phyloP scores from a whole-genome alignment of 2,797 vertebrate genomes.

The Darevskia mixta region DNA sequence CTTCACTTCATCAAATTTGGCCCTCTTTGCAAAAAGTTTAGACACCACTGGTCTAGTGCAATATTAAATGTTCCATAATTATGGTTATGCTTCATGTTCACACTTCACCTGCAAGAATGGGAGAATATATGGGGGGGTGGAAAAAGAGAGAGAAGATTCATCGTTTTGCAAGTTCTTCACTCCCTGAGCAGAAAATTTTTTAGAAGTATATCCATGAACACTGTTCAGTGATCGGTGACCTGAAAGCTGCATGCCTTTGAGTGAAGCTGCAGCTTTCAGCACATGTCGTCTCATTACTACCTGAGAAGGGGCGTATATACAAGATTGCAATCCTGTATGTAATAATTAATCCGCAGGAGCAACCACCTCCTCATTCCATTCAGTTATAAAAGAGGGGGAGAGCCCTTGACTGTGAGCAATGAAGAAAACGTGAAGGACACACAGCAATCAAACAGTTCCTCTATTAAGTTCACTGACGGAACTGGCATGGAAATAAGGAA shows the following conservation, averaged over 20 bases:
- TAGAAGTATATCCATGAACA: neutral
- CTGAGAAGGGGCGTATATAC: neutral
- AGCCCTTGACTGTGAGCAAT: neutral
- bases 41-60: neutral
- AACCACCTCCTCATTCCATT: conserved; percentile 1
- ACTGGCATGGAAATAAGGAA: no score
- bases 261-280: neutral
- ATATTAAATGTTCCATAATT: neutral
- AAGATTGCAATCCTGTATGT: neutral
- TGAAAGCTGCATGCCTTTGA: neutral
- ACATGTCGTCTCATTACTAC: neutral
- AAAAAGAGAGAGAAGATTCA: neutral
- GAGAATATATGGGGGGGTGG: neutral
- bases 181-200: neutral
- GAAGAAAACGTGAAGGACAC: neutral
- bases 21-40: neutral
- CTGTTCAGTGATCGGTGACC: neutral
- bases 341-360: conserved; percentile 15
- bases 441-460: neutral
- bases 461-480: neutral
- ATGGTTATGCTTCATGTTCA: neutral
- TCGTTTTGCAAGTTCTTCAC: neutral
- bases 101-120: neutral
- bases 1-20: no score
- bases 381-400: neutral